A percentile compares a stretch with the other conserved stretches of the same genome.
Conservation (phyloP, 2,888 invertebrate species). For the Graphium colonna region DNA sequence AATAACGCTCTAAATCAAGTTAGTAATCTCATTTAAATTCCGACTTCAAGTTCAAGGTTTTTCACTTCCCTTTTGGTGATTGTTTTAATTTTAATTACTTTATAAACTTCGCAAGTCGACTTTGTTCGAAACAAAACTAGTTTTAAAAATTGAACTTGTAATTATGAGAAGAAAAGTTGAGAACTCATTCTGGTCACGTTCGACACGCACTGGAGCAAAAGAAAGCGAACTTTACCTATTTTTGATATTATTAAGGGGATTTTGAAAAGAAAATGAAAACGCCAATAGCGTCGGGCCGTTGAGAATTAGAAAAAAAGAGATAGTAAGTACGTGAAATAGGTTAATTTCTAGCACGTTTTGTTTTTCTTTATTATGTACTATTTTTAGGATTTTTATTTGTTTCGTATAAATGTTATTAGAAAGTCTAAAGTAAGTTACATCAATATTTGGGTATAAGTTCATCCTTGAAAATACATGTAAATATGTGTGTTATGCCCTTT, state of each 20-base stretch:
- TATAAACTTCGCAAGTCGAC: neutral
- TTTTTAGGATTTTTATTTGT: neutral
- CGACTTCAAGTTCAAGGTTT: neutral
- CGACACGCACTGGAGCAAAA: slow-evolving; percentile 9
- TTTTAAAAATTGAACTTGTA: neutral
- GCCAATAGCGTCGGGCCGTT: neutral
- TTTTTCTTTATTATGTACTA: neutral
- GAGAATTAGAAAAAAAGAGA: neutral
- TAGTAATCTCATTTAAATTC: neutral
- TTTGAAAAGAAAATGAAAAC: neutral
- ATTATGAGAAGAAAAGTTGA: slow-evolving; percentile 7
- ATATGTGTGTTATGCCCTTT: too few relatives aligned
- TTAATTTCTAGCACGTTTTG: neutral
- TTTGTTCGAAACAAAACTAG: slow-evolving; percentile 14
- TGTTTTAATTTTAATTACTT: neutral
- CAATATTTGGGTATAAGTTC: too few relatives aligned
- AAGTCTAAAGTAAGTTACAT: too few relatives aligned
- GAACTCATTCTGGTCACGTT: slow-evolving; percentile 4
- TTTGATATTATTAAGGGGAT: neutral
- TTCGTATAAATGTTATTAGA: slow-evolving; percentile 12
- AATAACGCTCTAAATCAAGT: too few relatives aligned
- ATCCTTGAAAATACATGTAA: too few relatives aligned
- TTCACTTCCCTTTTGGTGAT: neutral
- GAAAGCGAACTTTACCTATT: slow-evolving; percentile 2
- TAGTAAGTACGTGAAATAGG: neutral